Conservation (phyloP, 2,113 vertebrate genomes). For the Mesocricetus auratus region DNA sequence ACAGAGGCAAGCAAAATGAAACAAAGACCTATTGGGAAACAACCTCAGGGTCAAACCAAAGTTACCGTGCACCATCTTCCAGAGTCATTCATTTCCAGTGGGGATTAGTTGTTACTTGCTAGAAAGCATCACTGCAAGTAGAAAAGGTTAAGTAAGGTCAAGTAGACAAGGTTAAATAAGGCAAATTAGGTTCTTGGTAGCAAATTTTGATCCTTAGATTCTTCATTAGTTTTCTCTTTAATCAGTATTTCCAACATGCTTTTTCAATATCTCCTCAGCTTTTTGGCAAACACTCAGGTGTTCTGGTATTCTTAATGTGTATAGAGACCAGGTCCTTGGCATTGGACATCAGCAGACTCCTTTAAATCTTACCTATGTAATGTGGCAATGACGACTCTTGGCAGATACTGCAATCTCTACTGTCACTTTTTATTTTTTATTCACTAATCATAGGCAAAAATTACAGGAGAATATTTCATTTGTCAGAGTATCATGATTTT, state of each 20-base stretch:
- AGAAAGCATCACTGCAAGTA: neutral
- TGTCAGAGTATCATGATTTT: neutral
- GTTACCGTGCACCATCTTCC: neutral
- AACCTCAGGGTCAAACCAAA: neutral
- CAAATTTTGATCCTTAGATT: neutral
- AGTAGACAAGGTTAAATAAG: too few relatives aligned
- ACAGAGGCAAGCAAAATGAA: neutral
- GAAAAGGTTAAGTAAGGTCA: neutral
- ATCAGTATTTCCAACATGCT: accelerated
- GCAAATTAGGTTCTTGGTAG: too few relatives aligned
- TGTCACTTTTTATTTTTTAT: neutral
- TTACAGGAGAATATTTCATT: neutral
- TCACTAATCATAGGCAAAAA: neutral
- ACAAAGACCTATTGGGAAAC: neutral
- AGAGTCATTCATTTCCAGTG: neutral
- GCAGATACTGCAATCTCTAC: neutral
- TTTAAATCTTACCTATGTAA: neutral
- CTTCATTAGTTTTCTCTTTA: neutral
- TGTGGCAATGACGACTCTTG: neutral
- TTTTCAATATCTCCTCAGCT: neutral
- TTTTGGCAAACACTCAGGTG: neutral
- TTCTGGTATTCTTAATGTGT: neutral
- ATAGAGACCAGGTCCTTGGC: neutral
- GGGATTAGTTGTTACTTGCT: neutral
- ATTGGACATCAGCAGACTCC: neutral